These are phyloP conservation scores for Clarias macrocephalus DNA, from an alignment of 2,113 vertebrate genomes.

Conservation along the genomic window DNA sequence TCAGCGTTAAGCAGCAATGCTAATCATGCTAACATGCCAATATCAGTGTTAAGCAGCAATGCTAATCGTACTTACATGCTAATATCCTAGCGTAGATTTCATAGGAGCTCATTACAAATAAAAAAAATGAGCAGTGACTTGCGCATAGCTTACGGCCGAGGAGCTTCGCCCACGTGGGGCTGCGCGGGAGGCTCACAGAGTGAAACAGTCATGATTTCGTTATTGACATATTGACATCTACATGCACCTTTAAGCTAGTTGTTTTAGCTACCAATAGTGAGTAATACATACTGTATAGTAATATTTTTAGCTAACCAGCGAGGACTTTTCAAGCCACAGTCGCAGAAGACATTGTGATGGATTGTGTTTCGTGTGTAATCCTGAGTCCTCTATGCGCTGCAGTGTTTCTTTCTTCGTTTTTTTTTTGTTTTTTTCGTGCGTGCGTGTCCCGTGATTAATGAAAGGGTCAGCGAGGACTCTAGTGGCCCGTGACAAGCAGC, in stretches of 20 bases:
- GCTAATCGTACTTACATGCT: too few relatives aligned
- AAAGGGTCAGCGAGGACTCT: constrained; percentile 15
- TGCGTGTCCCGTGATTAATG: constrained; percentile 43
- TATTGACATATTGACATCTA: background rate
- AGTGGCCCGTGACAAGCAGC: constrained; percentile 61
- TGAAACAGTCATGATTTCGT: background rate
- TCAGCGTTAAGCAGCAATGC: too few relatives aligned
- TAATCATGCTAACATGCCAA: too few relatives aligned
- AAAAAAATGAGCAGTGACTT: too few relatives aligned
- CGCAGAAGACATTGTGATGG: background rate
- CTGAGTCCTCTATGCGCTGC: background rate
- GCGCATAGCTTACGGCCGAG: background rate
- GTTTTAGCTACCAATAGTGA: background rate
- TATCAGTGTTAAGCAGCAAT: too few relatives aligned
- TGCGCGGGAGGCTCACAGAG: background rate
- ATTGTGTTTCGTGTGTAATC: background rate
- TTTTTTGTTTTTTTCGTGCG: background rate
- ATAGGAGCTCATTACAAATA: too few relatives aligned
- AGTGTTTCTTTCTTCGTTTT: background rate
- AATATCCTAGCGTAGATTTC: too few relatives aligned
- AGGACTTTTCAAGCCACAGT: background rate
- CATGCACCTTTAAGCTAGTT: background rate
- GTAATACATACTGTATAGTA: background rate
- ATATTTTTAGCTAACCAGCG: background rate
- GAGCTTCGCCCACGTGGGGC: background rate